Evolutionary conservation across 2,888 invertebrate genomes (phyloP), one percentile per base, ranked within the genome.

Genomic region (Plagodis dolabraria): DNA sequence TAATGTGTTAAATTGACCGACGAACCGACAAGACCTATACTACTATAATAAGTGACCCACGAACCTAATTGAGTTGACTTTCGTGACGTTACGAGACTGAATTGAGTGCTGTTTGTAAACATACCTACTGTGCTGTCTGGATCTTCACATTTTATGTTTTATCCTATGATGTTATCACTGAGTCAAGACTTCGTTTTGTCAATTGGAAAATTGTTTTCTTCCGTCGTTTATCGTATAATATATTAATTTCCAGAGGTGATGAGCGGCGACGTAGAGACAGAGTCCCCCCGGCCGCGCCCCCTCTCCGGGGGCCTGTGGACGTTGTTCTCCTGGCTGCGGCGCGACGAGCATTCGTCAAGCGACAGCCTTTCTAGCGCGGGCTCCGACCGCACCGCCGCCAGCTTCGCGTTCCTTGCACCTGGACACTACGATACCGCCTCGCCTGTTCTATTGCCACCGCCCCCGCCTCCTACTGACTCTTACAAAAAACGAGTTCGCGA

Each of bases 251-350:
- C 83, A 87, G 88, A 71, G 83, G 90, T 89, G 74, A 91, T 92
- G 89, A 86, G 81, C 80, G 84, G 79, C 70, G 80, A 76, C 68
- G 80, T 70, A 63, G 84, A 72, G 65, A 59, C 71, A 59, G 86
- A 80, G 82, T 76, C 76, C 61, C 67, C 77, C 62, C 89, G 89
- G 72, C 82, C 87, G 74, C 91, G 93, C 67, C 92, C 92, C 35
- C 79, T 89, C 61, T 92, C 92, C 62, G 86, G 83, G 64, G 93
- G 93, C 71, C 85, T 93, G 73, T 89, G 92, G 86, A 95, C 96
- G 57, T 91, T 96, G 77, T 94, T 96, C 78, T 94, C 94, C 86
- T 96, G 96, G 96, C 94, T 96, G 79, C 95, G 95, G 66, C 94
- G 95, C 65, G 90, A 90, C 68, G 93, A 93, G 64, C 82, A 89